Evolutionary conservation across 2,113 vertebrate species (phyloP), one percentile per base, ranked within the genome.

Genomic region (Lasiurus cinereus): DNA sequence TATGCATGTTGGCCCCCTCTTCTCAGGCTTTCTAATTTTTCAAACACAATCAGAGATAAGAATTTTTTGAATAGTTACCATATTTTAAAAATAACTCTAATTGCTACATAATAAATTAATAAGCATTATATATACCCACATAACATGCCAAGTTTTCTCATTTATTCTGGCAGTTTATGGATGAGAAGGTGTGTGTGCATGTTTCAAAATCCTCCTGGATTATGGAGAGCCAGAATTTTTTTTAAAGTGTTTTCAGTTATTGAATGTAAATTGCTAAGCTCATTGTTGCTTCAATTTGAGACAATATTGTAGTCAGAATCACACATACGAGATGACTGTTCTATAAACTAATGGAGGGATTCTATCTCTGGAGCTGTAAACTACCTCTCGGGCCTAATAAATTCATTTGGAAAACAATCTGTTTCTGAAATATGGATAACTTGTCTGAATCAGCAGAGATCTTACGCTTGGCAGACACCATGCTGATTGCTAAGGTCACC

Each of bases 281-380:
- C 50, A 90, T 67, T 91, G 54, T 83, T 95, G 39, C 56, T 90
- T 85, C 36, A 50, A 24, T 54, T 82, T 62, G 69, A 94, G 64
- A 94, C 29, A 94, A 67, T 94, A 62, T 83, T 92, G 33, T 39
- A 82, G 70, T 93, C 70, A 91, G 66, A 94, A 91, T 87, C 95
- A 82, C 31, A 62, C 72, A 46, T 56, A 43, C 5, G 22, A 86
- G 64, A 59, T 54, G 62, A 76, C 79, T 87, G 46, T 62, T 86
- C 56, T 91, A 59, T 77, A 72, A 95, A 80, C 52, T 54, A 87
- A 87, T 73, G 29, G 39, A 97, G 24, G 29, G 4, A 95, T 87
- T 94, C 93, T 76, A 8, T 95, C 91, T 97, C 78, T 67, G 22
- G 80, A 70, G 46, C 83, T 97, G 94, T 84, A 95, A 95, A 59